Base-by-base conservation (phyloP, 2,797 vertebrate genomes). In the Manis pentadactyla region DNA sequence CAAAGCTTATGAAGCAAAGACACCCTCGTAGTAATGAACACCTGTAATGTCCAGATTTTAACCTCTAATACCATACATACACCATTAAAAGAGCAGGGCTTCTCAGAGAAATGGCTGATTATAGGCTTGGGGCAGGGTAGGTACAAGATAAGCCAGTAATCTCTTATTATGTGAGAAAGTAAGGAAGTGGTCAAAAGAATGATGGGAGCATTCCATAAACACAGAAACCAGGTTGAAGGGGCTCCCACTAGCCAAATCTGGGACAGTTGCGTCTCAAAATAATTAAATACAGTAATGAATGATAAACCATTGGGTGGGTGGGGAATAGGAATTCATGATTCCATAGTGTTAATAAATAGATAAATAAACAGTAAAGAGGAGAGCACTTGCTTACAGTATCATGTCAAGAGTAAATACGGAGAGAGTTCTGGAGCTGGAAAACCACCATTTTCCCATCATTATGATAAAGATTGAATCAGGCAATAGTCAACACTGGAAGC, bases 1-100 rank as follows among this genome's bases (percentile, higher is more conserved):
- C 31, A 81, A 75, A 64, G 39, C 31, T 34, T 79, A 61, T 64
- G 74, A 93, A 90, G 39, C 71, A 92, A 86, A 93, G 21, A 90
- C 3, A 57, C 5, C 5, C 2, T 49, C 15, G 21, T 84, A 66
- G 23, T 77, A 63, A 0, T 61, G 51, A 75, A 39, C 73, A 90
- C 18, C 51, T 49, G 5, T 79, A 79, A 53, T 63, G 51, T 23
- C 21, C 25, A 55, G 14, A 63, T 81, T 68, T 82, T 92, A 34
- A 93, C 71, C 25, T 87, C 5, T 85, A 75, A 31, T 46, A 57
- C 23, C 13, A 59, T 71, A 77, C 13, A 59, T 71, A 77, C 14
- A 61, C 57, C 25, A 51, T 27, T 85, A 29, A 92, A 81, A 82
- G 42, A 77, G 23, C 39, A 74, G 19, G 23, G 4, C 27, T 88